Evolutionary conservation across 2,888 invertebrate genomes (phyloP).

Genomic region (Noctua fimbriata): DNA sequence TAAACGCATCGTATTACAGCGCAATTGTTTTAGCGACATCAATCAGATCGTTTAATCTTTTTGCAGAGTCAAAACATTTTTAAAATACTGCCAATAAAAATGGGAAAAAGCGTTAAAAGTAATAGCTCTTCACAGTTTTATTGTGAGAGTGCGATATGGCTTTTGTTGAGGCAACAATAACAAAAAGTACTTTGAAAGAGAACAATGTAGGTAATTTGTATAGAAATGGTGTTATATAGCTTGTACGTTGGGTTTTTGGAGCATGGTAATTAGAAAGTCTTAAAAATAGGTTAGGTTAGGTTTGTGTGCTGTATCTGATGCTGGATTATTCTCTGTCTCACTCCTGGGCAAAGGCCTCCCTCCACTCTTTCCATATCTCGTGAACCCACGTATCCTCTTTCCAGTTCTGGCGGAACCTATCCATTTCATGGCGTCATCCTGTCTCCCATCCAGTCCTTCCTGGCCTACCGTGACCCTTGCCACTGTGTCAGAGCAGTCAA

Average conservation of each 20-base stretch:
- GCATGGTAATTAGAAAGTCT: constrained; percentile 4
- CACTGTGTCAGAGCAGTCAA: too few species aligned
- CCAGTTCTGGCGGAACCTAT: too few species aligned
- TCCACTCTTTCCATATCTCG: too few species aligned
- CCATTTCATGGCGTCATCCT: too few species aligned
- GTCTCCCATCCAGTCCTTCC: too few species aligned
- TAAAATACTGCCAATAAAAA: constrained; percentile 53
- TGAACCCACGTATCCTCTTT: too few species aligned
- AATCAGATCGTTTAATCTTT: constrained; percentile 29
- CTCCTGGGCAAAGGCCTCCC: too few species aligned
- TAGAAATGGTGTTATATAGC: constrained; percentile 1
- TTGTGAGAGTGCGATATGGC: constrained; percentile 52
- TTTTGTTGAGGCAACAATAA: constrained; percentile 52
- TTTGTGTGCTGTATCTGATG: background rate
- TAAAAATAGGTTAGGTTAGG: background rate
- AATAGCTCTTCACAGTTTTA: constrained; percentile 55
- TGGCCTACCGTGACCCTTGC: too few species aligned
- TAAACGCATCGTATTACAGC: background rate
- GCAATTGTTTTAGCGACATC: background rate
- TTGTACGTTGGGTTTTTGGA: constrained; percentile 23
- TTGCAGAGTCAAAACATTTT: constrained; percentile 36
- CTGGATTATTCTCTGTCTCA: too few species aligned
- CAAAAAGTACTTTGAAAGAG: constrained; percentile 52
- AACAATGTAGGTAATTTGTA: constrained; percentile 59
- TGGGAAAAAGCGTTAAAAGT: constrained; percentile 45